Percentiles rank a stretch among this genome's conserved stretches.
Evolutionary conservation across 1,140 invertebrate genomes (phyloP).

Genomic region (Sycobia sp.): DNA sequence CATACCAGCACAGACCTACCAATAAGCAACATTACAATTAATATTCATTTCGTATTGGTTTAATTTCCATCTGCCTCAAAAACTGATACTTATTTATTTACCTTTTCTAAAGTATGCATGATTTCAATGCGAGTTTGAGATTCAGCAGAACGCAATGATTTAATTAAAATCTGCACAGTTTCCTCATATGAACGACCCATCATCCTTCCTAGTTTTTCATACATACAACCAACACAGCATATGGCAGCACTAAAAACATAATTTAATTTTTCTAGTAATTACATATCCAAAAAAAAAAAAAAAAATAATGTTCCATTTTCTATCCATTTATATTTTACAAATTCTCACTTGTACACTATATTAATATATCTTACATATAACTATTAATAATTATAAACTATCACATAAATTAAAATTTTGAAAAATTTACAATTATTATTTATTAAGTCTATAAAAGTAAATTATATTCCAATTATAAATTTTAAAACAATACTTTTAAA

Average conservation of each 20-base stretch:
- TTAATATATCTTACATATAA: not conserved
- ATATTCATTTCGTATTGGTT: not conserved
- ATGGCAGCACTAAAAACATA: slow-evolving; percentile 84
- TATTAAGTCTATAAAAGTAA: too few species aligned
- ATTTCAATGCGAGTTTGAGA: slow-evolving; percentile 96
- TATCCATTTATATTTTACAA: not conserved
- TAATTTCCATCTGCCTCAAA: too few species aligned
- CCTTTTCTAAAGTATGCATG: slow-evolving; percentile 94
- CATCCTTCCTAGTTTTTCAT: slow-evolving; percentile 96
- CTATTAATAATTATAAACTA: not conserved
- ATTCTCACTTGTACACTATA: not conserved
- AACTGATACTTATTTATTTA: slow-evolving; percentile 43
- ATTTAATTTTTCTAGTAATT: not conserved
- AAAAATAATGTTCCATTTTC: not conserved
- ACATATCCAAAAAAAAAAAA: not conserved
- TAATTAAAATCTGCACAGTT: slow-evolving; percentile 90
- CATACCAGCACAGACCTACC: slow-evolving; percentile 81
- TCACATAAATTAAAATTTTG: too few species aligned
- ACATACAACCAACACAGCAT: slow-evolving; percentile 94
- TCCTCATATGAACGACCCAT: slow-evolving; percentile 98
- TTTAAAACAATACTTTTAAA: too few species aligned
- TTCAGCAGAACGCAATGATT: slow-evolving; percentile 91
- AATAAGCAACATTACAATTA: slow-evolving; percentile 15
- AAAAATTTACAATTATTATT: too few species aligned
- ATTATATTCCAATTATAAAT: too few species aligned